A percentile compares a stretch with the other conserved stretches of the same genome.
Conservation (phyloP, 2,113 vertebrate genomes). For the Recurvirostra avosetta region DNA sequence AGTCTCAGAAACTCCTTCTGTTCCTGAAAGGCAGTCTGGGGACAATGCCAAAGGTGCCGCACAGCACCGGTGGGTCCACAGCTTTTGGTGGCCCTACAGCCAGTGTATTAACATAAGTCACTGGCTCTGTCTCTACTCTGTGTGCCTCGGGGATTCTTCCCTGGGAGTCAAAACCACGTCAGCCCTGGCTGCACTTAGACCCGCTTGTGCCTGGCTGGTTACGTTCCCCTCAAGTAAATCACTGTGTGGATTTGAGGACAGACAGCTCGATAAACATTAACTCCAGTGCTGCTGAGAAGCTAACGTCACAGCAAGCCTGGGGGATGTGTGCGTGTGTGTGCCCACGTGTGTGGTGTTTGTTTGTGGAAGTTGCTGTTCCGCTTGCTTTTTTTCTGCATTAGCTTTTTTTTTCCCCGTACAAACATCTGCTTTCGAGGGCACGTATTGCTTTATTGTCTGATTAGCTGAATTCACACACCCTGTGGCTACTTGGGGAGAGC, state of each 20-base stretch:
- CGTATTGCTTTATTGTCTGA: background rate
- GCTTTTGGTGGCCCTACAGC: background rate
- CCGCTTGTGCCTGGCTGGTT: background rate
- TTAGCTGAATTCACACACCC: slow-evolving; percentile 36
- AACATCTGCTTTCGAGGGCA: slow-evolving; percentile 57
- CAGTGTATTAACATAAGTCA: background rate
- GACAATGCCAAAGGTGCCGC: background rate
- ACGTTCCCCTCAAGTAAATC: background rate
- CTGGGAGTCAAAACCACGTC: background rate
- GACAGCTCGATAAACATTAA: background rate
- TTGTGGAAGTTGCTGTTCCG: background rate
- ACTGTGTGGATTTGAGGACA: background rate
- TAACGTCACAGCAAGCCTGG: background rate
- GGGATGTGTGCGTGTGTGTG: background rate
- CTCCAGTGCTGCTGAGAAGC: background rate
- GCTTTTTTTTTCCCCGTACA: background rate
- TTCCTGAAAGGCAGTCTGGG: background rate
- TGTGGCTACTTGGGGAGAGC: background rate
- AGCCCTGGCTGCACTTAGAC: background rate
- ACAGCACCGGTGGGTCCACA: background rate
- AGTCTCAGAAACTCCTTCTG: background rate
- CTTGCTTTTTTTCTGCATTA: background rate
- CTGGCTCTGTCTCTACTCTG: background rate
- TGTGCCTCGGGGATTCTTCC: background rate
- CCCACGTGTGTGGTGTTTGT: background rate